Percentiles rank a stretch among this genome's conserved stretches.
Conservation (phyloP, 2,888 invertebrate species). For the Nomada flava region DNA sequence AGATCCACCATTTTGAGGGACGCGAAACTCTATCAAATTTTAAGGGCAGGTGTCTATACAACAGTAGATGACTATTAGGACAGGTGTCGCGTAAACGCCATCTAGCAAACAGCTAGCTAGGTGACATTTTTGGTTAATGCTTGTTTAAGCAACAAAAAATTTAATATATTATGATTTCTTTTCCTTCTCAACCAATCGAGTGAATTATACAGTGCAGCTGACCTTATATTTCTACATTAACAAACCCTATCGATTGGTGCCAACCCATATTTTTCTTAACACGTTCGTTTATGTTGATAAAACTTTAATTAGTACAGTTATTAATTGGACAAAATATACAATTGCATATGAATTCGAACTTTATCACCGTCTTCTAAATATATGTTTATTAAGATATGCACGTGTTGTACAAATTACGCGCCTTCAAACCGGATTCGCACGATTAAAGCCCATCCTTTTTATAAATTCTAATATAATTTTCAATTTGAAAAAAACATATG, state of each 20-base stretch:
- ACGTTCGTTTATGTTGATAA: no score
- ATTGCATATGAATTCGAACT: not conserved
- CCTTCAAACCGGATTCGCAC: no score
- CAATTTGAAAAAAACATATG: not conserved
- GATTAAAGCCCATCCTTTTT: no score
- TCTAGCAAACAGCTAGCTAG: conserved; percentile 39
- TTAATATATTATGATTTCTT: not conserved
- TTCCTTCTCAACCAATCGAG: not conserved
- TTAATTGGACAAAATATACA: not conserved
- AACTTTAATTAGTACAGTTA: not conserved
- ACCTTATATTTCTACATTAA: not conserved
- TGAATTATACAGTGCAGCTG: not conserved
- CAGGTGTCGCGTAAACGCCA: conserved; percentile 82
- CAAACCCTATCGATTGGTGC: conserved; percentile 8
- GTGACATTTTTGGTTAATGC: not conserved
- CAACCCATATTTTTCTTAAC: no score
- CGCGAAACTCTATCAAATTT: conserved; percentile 74
- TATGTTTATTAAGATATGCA: no score
- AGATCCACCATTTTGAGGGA: conserved; percentile 91
- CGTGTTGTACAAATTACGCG: not conserved
- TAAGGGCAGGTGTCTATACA: conserved; percentile 87
- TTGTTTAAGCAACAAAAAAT: not conserved
- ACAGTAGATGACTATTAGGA: conserved; percentile 92
- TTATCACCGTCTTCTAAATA: no score
- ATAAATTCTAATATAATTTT: not conserved